A percentile compares a stretch with the other conserved stretches of the same genome.
These are phyloP conservation scores for Ceratina japonica DNA, from an alignment of 1,140 invertebrate species.

Conservation along the genomic window DNA sequence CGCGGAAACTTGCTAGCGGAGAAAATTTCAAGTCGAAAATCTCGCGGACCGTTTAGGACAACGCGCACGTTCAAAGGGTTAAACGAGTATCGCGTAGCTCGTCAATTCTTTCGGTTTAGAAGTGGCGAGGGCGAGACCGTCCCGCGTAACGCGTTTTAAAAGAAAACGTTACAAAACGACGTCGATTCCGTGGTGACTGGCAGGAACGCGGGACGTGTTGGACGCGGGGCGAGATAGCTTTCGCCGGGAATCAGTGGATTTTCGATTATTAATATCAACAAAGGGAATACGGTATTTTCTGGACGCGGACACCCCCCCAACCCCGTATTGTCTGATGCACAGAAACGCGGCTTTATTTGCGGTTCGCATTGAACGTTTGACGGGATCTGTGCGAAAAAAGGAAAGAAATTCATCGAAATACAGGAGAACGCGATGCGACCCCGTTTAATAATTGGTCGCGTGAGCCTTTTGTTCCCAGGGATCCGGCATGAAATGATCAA, in stretches of 20 bases:
- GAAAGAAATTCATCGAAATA: neutral
- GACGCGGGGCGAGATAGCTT: neutral
- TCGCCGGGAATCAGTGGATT: neutral
- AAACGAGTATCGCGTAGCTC: too few species aligned
- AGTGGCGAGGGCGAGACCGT: too few species aligned
- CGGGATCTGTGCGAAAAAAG: neutral
- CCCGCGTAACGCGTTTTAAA: too few species aligned
- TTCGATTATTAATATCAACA: conserved; percentile 26
- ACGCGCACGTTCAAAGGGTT: too few species aligned
- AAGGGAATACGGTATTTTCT: conserved; percentile 1
- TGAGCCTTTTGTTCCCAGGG: neutral
- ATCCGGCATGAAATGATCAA: neutral
- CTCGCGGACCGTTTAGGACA: too few species aligned
- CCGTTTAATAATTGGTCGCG: neutral
- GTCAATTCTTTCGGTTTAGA: too few species aligned
- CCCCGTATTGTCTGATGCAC: neutral
- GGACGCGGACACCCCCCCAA: neutral
- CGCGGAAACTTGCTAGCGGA: too few species aligned
- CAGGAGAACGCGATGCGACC: neutral
- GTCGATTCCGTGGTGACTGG: too few species aligned
- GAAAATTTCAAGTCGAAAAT: too few species aligned
- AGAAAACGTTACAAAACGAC: too few species aligned
- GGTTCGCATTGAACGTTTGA: neutral
- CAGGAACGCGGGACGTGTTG: neutral
- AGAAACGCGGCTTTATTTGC: neutral